These are phyloP conservation scores for Cheilosia vulpina DNA, from an alignment of 2,888 invertebrate genomes.

Conservation along the genomic window DNA sequence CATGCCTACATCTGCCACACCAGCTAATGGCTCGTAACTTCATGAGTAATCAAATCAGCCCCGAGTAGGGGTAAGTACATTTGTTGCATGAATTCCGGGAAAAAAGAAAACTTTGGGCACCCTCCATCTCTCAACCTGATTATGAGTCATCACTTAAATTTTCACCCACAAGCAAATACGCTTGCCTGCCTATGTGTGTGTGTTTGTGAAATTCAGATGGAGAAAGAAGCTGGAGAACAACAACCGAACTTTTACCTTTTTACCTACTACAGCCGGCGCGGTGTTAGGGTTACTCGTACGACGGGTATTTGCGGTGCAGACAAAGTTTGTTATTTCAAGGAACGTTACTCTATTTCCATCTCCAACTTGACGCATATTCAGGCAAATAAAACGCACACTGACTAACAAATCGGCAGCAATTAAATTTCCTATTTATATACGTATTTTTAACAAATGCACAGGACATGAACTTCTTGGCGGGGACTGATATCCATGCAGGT, in stretches of 20 bases:
- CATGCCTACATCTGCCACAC: constrained; percentile 21
- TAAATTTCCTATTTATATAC: constrained; percentile 66
- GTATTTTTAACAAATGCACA: constrained; percentile 40
- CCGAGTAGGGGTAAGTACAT: constrained; percentile 15
- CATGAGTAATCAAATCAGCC: constrained; percentile 65
- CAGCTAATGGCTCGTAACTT: constrained; percentile 42
- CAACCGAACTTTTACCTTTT: constrained; percentile 15
- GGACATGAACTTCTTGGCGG: neutral
- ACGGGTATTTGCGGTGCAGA: constrained; percentile 18
- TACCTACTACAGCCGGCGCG: neutral
- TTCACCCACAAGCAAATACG: constrained; percentile 1
- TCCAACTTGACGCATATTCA: constrained; percentile 10
- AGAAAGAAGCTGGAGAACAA: neutral
- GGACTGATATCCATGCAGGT: constrained; percentile 11
- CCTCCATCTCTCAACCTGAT: constrained; percentile 9
- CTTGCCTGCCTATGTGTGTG: neutral
- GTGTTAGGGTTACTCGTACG: neutral
- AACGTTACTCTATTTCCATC: neutral
- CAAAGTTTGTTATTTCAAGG: constrained; percentile 54
- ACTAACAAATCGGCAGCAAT: constrained; percentile 67
- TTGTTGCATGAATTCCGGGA: constrained; percentile 54
- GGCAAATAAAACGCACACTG: constrained; percentile 16
- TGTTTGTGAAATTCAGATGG: constrained; percentile 9
- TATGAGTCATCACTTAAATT: constrained; percentile 64
- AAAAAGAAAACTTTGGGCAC: neutral